These are phyloP conservation scores for Luperina testacea DNA, from an alignment of 2,888 invertebrate genomes.

Conservation along the genomic window DNA sequence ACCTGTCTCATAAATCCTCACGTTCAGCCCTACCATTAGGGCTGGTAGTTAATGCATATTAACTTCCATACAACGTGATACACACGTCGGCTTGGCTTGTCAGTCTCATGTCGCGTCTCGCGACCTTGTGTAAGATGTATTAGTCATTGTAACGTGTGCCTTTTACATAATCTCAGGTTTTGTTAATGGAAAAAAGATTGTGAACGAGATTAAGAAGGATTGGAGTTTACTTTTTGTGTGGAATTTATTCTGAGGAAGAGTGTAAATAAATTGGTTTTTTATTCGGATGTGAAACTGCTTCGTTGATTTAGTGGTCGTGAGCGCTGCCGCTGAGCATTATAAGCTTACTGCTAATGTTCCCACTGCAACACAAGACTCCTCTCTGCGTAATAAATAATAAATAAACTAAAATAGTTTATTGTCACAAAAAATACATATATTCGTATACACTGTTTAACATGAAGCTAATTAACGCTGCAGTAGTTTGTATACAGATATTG, in stretches of 20 bases:
- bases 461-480: no score
- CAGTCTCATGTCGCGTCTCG: slow-evolving; percentile 58
- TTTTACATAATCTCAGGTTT: slow-evolving; percentile 56
- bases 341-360: no score
- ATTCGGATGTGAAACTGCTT: not conserved
- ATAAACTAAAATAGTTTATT: no score
- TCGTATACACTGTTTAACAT: no score
- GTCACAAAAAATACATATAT: no score
- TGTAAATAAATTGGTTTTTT: not conserved
- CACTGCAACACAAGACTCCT: no score
- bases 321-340: no score
- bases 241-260: slow-evolving; percentile 2
- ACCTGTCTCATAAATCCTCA: slow-evolving; percentile 31
- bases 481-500: no score
- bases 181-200: slow-evolving; percentile 59
- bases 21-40: slow-evolving; percentile 56
- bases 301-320: not conserved
- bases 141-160: slow-evolving; percentile 37
- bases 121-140: slow-evolving; percentile 65
- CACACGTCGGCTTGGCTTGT: slow-evolving; percentile 59
- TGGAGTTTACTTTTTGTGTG: slow-evolving; percentile 7
- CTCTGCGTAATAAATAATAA: no score
- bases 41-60: slow-evolving; percentile 64
- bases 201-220: slow-evolving; percentile 30
- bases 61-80: slow-evolving; percentile 56